Evolutionary conservation across 2,888 invertebrate genomes (phyloP).

Genomic region (Ferrisia virgata): DNA sequence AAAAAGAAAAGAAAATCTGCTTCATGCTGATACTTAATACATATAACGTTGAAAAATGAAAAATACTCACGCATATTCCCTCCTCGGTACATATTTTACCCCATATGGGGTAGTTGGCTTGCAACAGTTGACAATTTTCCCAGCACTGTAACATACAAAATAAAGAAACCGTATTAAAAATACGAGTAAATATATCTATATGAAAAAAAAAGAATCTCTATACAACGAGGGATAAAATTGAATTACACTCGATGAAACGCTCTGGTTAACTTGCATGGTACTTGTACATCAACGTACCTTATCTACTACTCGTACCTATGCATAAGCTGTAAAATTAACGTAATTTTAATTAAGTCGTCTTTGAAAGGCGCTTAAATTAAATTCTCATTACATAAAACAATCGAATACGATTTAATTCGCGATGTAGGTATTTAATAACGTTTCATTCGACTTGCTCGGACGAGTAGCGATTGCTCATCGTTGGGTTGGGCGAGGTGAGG

Average conservation of each 20-base stretch:
- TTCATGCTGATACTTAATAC: too few species aligned
- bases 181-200: not conserved
- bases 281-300: too few species aligned
- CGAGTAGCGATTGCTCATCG: too few species aligned
- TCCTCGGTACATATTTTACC: slow-evolving; percentile 43
- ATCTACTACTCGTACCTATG: not conserved
- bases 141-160: slow-evolving; percentile 44
- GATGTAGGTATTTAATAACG: too few species aligned
- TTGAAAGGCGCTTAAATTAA: not conserved
- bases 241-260: not conserved
- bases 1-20: too few species aligned
- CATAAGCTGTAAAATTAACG: not conserved
- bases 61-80: slow-evolving; percentile 47
- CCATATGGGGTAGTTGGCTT: slow-evolving; percentile 43
- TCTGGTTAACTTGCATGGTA: not conserved
- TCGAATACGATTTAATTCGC: not conserved
- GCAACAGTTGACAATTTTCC: slow-evolving; percentile 46
- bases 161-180: not conserved
- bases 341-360: slow-evolving; percentile 15
- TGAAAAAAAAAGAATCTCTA: not conserved
- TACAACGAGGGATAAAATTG: not conserved
- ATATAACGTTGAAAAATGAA: slow-evolving; percentile 18
- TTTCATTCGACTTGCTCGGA: not conserved
- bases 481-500: too few species aligned
- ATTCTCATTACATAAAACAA: slow-evolving; percentile 16